Evolutionary conservation across 2,797 vertebrate species (phyloP), one percentile per base, ranked within the genome.

Genomic region (Tadarida brasiliensis): DNA sequence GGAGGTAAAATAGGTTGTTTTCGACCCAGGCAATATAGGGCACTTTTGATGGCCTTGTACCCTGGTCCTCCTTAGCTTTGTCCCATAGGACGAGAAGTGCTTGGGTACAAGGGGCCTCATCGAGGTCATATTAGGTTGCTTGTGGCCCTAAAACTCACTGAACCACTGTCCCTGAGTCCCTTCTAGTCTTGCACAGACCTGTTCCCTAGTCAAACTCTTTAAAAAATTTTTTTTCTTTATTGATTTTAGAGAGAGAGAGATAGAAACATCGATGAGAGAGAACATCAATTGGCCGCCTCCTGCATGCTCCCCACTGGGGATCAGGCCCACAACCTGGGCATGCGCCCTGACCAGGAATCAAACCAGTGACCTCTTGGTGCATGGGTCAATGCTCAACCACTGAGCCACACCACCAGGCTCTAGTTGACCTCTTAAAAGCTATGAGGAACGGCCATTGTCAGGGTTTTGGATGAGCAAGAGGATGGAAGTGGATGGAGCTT

Each of bases 391-490:
- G 39, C 39, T 44, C 39, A 44, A 5, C 39, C 39, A 44, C 39
- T 44, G 39, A 44, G 39, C 39, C 39, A 44, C 39, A 44, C 39
- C 39, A 44, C 39, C 39, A 44, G 39, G 39, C 39, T 44, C 16
- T 56, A 47, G 7, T 30, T n/a, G 3, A 30, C 19, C 11, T 71
- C 24, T 26, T 54, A 4, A 83, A n/a, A 11, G 59, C 26, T 39
- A 33, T 59, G n/a, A 63, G 16, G 11, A 77, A 19, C 7, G 44
- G 5, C 8, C 10, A 44, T 26, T 22, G 1, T 35, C 28, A 35
- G 26, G 10, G 1, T 71, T 10, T 57, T 4, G 11, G 9, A n/a
- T 7, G 26, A 51, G 22, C 5, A 68, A 6, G 1, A 20, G 0
- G 26, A 7, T 17, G 26, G 30, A 35, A 71, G 2, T 54, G 22